Evolutionary conservation across 1,140 invertebrate species (phyloP).

Genomic region (Grapholita molesta): DNA sequence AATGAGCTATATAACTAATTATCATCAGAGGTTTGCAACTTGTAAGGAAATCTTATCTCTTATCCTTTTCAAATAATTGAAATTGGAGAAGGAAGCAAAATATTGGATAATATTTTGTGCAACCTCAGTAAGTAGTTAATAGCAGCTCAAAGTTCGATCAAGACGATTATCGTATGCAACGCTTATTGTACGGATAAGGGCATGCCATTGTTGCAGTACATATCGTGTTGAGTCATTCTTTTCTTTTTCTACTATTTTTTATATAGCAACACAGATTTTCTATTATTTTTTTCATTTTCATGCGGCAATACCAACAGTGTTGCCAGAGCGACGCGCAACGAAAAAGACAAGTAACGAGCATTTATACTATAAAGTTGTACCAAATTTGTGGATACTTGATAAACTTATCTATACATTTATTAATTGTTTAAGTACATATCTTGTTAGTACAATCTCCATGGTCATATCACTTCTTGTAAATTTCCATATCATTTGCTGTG

Average conservation of each 20-base stretch:
- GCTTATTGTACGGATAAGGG: conserved; percentile 77
- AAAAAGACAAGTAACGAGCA: conserved; percentile 74
- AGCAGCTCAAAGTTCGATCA: conserved; percentile 47
- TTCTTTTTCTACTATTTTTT: conserved; percentile 29
- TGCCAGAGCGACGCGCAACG: conserved; percentile 59
- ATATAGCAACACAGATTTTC: conserved; percentile 29
- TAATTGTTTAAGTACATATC: conserved; percentile 74
- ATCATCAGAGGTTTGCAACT: conserved; percentile 8
- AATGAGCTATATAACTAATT: conserved; percentile 35
- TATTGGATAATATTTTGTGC: neutral
- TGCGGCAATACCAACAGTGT: conserved; percentile 38
- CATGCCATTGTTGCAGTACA: conserved; percentile 74
- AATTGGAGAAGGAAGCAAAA: neutral
- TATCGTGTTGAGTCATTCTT: conserved; percentile 67
- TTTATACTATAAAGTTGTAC: conserved; percentile 65
- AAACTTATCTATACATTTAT: conserved; percentile 41
- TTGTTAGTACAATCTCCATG: conserved; percentile 72
- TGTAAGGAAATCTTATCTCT: neutral
- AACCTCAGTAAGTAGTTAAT: conserved; percentile 28
- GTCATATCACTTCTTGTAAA: conserved; percentile 76
- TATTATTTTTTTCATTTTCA: conserved; percentile 34
- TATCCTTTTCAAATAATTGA: neutral
- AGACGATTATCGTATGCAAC: conserved; percentile 74
- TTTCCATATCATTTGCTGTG: conserved; percentile 74
- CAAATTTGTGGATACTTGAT: conserved; percentile 58